Evolutionary conservation across 2,113 vertebrate genomes (phyloP), one percentile per base, ranked within the genome.

Genomic region (Phalacrocorax brasilianus): DNA sequence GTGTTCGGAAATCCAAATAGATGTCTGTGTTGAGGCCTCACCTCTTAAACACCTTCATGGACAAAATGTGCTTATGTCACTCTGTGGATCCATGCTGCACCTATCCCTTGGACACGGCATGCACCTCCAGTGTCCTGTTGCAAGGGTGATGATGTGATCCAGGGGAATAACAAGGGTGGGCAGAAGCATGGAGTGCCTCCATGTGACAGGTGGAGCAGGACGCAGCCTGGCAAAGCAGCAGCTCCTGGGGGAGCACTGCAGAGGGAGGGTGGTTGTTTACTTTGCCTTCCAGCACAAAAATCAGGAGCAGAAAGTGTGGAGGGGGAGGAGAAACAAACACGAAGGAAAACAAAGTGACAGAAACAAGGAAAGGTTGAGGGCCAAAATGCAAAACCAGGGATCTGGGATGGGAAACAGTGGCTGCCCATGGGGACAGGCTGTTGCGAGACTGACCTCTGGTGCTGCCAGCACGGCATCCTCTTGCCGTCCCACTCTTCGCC

Each of bases 41-140:
- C 4, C 18, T 61, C 14, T 35, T 32, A 59, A 56, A 6, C 30
- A 5, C 44, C 28, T 10, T 22, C 49, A 14, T 1, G 27, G 50
- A 12, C 24, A 6, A 35, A 44, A 22, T 0, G 4, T 9, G 15
- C 20, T 52, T 13, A 2, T 30, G 52, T 27, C 0, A 1, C 27
- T 19, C 17, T 8, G 30, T 47, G 24, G 38, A 2, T 50, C 50
- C 1, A 1, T 20, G 78, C 33, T 20, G 44, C 9, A 12, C 33
- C 47, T 4, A 1, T 7, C 32, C 65, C 65, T 42, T 6, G 44
- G 58, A 14, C 28, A 12, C 1, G 2, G 27, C 0, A 6, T 18
- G 81, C 24, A 4, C 42, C 42, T 50, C 40, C 10, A 0, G 30
- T 8, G 32, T 13, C 62, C 44, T 2, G 0, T 8, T 7, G 14